A percentile compares a stretch with the other conserved stretches of the same genome.
phyloP scores from a whole-genome alignment of 1,140 invertebrate species.

The Frieseomelitta varia region DNA sequence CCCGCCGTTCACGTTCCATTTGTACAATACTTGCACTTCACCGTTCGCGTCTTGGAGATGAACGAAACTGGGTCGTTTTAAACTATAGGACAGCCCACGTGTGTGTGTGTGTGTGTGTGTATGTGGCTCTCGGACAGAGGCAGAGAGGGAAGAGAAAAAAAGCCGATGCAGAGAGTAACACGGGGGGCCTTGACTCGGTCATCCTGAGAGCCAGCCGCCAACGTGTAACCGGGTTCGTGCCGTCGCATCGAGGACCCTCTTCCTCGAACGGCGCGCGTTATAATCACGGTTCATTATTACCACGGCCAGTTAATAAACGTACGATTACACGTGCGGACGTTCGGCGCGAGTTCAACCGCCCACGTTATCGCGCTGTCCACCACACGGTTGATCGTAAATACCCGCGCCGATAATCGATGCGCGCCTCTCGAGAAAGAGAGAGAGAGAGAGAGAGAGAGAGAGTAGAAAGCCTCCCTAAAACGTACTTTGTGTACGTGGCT shows the following conservation, averaged over 20 bases:
- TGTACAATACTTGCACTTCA: conserved; percentile 12
- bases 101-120: too few species aligned
- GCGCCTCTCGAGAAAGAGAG: too few species aligned
- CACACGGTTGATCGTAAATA: conserved; percentile 45
- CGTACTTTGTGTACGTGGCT: background rate
- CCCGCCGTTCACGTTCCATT: conserved; percentile 8
- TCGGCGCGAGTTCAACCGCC: background rate
- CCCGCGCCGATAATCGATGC: conserved; percentile 16
- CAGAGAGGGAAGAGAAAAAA: background rate
- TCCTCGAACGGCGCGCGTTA: conserved; percentile 8
- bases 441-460: too few species aligned
- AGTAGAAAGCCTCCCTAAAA: conserved; percentile 40
- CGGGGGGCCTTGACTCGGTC: conserved; percentile 71
- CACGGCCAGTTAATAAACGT: background rate
- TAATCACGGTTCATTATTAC: background rate
- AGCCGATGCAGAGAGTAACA: conserved; percentile 15
- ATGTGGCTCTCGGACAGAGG: background rate
- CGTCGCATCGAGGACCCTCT: conserved; percentile 32
- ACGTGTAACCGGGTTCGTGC: conserved; percentile 54
- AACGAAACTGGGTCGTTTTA: conserved; percentile 62
- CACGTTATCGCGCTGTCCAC: background rate
- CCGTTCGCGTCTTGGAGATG: conserved; percentile 43
- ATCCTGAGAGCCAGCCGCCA: conserved; percentile 56
- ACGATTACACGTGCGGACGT: background rate
- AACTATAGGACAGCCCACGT: background rate